These are phyloP conservation scores for Cherax destructor DNA, from an alignment of 1,140 invertebrate genomes.

Conservation along the genomic window DNA sequence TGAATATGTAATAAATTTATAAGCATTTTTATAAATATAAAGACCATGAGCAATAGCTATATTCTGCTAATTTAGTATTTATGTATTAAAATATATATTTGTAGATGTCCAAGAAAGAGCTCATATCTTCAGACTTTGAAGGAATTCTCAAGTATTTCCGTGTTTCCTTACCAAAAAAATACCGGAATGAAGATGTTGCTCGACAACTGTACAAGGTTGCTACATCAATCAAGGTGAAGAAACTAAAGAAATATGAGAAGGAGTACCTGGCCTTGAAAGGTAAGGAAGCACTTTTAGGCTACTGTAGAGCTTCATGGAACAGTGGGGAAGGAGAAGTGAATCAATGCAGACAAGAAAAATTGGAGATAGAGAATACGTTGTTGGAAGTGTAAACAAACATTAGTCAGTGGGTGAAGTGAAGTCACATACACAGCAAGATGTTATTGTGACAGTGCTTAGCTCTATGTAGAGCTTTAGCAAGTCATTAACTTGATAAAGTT, in stretches of 20 bases:
- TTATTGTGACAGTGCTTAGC: too few relatives aligned
- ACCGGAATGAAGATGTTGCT: constrained; percentile 91
- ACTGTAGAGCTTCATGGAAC: background rate
- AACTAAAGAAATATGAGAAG: constrained; percentile 96
- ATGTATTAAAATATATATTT: too few relatives aligned
- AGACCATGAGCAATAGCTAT: too few relatives aligned
- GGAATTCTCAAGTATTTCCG: constrained; percentile 93
- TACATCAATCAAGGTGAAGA: constrained; percentile 93
- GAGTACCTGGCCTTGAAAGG: constrained; percentile 91
- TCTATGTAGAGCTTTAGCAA: too few relatives aligned
- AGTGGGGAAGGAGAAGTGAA: background rate
- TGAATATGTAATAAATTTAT: too few relatives aligned
- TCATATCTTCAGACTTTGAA: constrained; percentile 97
- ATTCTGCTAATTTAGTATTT: too few relatives aligned
- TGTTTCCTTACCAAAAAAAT: constrained; percentile 97
- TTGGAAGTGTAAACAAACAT: too few relatives aligned
- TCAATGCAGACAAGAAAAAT: background rate
- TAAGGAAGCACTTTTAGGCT: constrained; percentile 73
- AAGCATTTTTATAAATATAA: too few relatives aligned
- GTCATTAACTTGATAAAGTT: too few relatives aligned
- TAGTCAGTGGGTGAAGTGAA: too few relatives aligned
- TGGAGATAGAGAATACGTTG: too few relatives aligned
- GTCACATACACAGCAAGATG: too few relatives aligned
- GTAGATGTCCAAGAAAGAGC: constrained; percentile 90
- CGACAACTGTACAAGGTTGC: constrained; percentile 92